Base-by-base conservation (phyloP, 2,888 invertebrate species). In the Tetheella fluctuosa region DNA sequence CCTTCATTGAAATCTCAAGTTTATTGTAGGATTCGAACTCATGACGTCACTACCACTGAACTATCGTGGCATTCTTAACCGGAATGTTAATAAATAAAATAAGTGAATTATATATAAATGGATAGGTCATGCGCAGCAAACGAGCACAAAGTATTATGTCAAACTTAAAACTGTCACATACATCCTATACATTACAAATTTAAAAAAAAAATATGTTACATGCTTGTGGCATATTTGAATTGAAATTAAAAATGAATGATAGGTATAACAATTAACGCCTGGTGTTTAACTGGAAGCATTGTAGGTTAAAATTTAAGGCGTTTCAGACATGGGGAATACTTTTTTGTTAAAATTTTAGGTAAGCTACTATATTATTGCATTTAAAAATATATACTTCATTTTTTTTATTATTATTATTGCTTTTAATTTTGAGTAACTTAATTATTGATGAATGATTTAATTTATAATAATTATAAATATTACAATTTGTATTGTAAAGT, bases 41-140 rank as follows among this genome's bases (percentile, higher is more conserved):
- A n/a, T n/a, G n/a, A n/a, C n/a, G n/a, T n/a, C n/a, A n/a, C n/a
- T n/a, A n/a, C n/a, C n/a, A n/a, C n/a, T n/a, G n/a, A n/a, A n/a
- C n/a, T n/a, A n/a, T n/a, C n/a, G n/a, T n/a, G n/a, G n/a, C n/a
- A n/a, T n/a, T n/a, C n/a, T n/a, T n/a, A 5, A n/a, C n/a, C 7
- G 39, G n/a, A 37, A n/a, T 39, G n/a, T n/a, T 6, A 7, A 39
- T n/a, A 39, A 39, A 6, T 6, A 37, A 15, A 37, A 15, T 37
- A 54, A 28, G 10, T 10, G 34, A 13, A 55, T 20, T 30, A 10
- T 25, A 59, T 23, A n/a, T 42, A 28, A 55, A 52, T 56, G 28
- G 37, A 61, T 59, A 59, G 58, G 61, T 59, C 61, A 58, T 61
- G 62, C 53, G 59, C 52, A 54, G 17, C 17, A n/a, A 30, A 54